Base-by-base conservation (phyloP, 1,140 invertebrate species). In the Acromyrmex heyeri region DNA sequence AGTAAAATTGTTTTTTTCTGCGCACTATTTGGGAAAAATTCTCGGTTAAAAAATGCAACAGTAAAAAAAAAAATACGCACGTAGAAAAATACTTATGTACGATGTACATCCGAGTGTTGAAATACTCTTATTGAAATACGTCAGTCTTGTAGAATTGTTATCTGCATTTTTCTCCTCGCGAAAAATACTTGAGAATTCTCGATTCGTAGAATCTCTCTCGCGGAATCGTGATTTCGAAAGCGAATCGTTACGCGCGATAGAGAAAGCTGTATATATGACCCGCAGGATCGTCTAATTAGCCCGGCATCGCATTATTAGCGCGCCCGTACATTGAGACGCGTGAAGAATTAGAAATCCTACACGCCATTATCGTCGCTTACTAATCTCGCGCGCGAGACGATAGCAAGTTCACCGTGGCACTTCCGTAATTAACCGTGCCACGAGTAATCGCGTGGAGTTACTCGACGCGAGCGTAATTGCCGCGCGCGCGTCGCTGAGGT, bases 381-480 rank as follows among this genome's bases (percentile, higher is more conserved):
- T 34, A 83, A 50, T 62, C 27, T n/a, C 34, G 48, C 24, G 64
- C 30, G 34, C 27, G 34, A 48, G 21, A 44, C 64, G 30, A 70
- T 12, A n/a, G 48, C 64, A 57, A 38, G 18, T 76, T 67, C 69
- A 21, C 16, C 21, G 1, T 8, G 65, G 38, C 44, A 76, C 73
- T 87, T 70, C 38, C 62, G 67, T 59, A 86, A 70, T 86, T 78
- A 62, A 62, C 24, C 30, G 16, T 57, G 48, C 12, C 18, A n/a
- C 27, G 21, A 50, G 16, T 61, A 62, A 88, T 62, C 55, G 38
- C 38, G 38, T 21, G 18, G 38, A 59, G 55, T 78, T 50, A 65
- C 38, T 6, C 79, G 79, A 16, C 65, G 34, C 30, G 48, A n/a
- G 79, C 83, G 62, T 89, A 86, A 89, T 89, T 79, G 73, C 59